Percentiles rank a stretch among this genome's conserved stretches.
These are phyloP conservation scores for Cephalopterus ornatus DNA, from an alignment of 2,113 vertebrate genomes.

Conservation along the genomic window DNA sequence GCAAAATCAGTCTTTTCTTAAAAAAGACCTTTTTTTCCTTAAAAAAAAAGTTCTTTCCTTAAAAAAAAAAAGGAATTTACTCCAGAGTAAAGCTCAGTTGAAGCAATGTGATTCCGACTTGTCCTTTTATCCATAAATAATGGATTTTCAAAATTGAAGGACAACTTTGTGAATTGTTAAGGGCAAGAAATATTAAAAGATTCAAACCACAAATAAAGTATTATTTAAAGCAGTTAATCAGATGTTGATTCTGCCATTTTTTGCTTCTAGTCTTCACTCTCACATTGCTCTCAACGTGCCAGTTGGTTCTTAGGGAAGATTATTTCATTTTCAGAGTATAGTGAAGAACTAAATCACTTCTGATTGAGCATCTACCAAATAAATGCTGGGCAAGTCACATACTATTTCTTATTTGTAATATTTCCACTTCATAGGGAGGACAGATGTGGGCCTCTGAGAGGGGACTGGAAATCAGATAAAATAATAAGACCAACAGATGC, in stretches of 20 bases:
- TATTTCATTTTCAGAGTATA: neutral
- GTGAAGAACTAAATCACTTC: neutral
- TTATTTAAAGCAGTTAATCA: conserved; percentile 23
- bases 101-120: neutral
- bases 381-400: neutral
- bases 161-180: neutral
- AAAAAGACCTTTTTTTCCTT: neutral
- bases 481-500: neutral
- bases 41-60: too few relatives aligned
- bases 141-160: conserved; percentile 14
- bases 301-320: neutral
- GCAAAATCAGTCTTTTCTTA: neutral
- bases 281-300: neutral
- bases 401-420: neutral
- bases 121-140: conserved; percentile 3
- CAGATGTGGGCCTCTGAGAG: neutral
- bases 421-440: neutral
- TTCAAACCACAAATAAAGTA: neutral
- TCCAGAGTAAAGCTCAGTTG: neutral
- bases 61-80: neutral
- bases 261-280: neutral
- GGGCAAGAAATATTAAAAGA: neutral
- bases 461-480: neutral
- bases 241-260: neutral
- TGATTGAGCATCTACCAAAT: neutral